Percentiles rank a stretch among this genome's conserved stretches.
These are phyloP conservation scores for Sebastes fasciatus DNA, from an alignment of 2,113 vertebrate genomes.

Conservation along the genomic window DNA sequence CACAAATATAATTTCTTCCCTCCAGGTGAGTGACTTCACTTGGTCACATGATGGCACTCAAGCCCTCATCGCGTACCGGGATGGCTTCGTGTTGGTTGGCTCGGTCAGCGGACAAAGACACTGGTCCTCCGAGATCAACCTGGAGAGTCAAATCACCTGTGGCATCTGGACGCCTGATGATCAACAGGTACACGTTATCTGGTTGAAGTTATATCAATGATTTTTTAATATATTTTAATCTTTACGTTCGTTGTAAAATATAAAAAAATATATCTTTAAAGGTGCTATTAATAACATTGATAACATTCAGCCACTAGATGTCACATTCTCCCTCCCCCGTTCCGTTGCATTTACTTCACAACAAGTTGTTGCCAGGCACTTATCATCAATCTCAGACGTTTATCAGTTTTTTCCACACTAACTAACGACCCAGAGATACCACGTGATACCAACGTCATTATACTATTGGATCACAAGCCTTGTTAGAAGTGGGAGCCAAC, in stretches of 20 bases:
- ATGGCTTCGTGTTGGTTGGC: conserved; percentile 97
- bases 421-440: too few relatives aligned
- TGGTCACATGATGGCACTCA: conserved; percentile 99
- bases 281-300: too few relatives aligned
- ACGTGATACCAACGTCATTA: too few relatives aligned
- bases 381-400: too few relatives aligned
- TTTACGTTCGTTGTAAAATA: neutral
- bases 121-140: conserved; percentile 99
- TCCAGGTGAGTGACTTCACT: conserved; percentile 97
- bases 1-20: neutral
- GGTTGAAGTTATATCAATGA: neutral
- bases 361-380: too few relatives aligned
- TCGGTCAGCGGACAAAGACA: conserved; percentile 99
- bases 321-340: too few relatives aligned
- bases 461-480: too few relatives aligned
- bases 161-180: conserved; percentile 99
- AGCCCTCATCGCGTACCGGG: conserved; percentile 97
- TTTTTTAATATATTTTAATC: neutral
- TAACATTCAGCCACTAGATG: too few relatives aligned
- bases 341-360: too few relatives aligned
- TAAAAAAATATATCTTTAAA: too few relatives aligned
- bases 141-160: conserved; percentile 99
- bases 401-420: too few relatives aligned
- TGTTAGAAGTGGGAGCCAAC: too few relatives aligned
- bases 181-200: conserved; percentile 89